Conservation (phyloP, 2,113 vertebrate species). For the Passer montanus region DNA sequence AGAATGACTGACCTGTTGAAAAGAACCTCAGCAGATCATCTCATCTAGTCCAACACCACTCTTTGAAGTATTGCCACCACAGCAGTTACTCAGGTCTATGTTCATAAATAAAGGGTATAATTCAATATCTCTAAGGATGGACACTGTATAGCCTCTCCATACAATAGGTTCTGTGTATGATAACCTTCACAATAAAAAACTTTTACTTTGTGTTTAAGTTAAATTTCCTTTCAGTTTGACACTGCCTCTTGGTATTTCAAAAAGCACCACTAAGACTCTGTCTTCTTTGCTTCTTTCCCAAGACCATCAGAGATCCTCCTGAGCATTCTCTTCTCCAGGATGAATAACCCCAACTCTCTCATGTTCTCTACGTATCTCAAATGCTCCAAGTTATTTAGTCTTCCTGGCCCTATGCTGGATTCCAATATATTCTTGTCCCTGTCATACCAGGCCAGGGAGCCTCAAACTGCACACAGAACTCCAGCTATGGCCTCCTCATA, state of each 20-base stretch:
- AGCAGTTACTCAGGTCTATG: neutral
- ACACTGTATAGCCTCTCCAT: neutral
- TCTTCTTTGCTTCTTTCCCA: neutral
- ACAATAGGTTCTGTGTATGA: neutral
- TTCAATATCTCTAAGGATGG: neutral
- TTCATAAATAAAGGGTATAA: neutral
- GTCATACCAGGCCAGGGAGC: accelerated
- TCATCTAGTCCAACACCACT: neutral
- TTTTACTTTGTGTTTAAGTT: neutral
- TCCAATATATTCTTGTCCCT: neutral
- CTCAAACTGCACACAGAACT: too few species aligned
- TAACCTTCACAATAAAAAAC: neutral
- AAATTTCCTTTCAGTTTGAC: neutral
- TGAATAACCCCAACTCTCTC: neutral
- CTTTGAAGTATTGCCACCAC: neutral
- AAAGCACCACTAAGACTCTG: neutral
- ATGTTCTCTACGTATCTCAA: neutral
- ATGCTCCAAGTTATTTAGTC: neutral
- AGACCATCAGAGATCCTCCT: neutral
- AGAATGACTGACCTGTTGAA: neutral
- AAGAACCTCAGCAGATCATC: neutral
- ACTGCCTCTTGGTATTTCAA: neutral
- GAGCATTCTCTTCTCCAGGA: neutral
- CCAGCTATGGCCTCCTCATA: neutral
- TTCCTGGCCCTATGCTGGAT: neutral